Evolutionary conservation across 2,888 invertebrate species (phyloP).

Genomic region (Drosophila paranaensis): DNA sequence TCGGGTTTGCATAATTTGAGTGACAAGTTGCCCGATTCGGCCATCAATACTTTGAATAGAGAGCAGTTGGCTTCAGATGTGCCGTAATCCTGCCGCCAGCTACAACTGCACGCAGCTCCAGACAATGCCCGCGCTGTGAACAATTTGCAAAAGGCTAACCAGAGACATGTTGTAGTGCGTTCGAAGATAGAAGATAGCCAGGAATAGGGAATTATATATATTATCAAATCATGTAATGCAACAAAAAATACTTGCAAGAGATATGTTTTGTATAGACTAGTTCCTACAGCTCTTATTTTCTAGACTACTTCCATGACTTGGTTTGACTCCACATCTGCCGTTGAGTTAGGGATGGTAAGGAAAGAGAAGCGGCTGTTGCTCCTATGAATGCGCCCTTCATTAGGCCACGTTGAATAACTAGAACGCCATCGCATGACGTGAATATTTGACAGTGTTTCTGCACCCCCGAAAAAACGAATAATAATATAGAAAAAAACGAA

Average conservation of each 20-base stretch:
- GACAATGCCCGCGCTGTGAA: not conserved
- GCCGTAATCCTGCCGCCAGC: slow-evolving; percentile 40
- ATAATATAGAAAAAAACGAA: slow-evolving; percentile 3
- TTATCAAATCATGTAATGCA: not conserved
- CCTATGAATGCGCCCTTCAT: slow-evolving; percentile 47
- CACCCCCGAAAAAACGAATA: slow-evolving; percentile 9
- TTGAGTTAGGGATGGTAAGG: slow-evolving; percentile 23
- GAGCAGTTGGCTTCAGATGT: slow-evolving; percentile 34
- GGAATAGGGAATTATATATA: not conserved
- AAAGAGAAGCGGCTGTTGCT: slow-evolving; percentile 26
- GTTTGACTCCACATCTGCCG: slow-evolving; percentile 38
- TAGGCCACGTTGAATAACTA: slow-evolving; percentile 62
- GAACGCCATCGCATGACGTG: slow-evolving; percentile 60
- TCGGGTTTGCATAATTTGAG: slow-evolving; percentile 47
- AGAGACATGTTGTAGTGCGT: not conserved
- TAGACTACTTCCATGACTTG: not conserved
- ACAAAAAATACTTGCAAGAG: not conserved
- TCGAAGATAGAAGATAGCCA: not conserved
- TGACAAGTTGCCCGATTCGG: slow-evolving; percentile 57
- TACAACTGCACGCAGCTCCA: slow-evolving; percentile 25
- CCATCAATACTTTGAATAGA: slow-evolving; percentile 34
- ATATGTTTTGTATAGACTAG: not conserved
- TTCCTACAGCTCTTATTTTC: not conserved
- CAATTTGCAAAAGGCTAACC: slow-evolving; percentile 4
- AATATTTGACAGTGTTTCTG: slow-evolving; percentile 55